These are phyloP conservation scores for Chelidonichthys spinosus DNA, from an alignment of 2,797 vertebrate genomes.

Conservation along the genomic window DNA sequence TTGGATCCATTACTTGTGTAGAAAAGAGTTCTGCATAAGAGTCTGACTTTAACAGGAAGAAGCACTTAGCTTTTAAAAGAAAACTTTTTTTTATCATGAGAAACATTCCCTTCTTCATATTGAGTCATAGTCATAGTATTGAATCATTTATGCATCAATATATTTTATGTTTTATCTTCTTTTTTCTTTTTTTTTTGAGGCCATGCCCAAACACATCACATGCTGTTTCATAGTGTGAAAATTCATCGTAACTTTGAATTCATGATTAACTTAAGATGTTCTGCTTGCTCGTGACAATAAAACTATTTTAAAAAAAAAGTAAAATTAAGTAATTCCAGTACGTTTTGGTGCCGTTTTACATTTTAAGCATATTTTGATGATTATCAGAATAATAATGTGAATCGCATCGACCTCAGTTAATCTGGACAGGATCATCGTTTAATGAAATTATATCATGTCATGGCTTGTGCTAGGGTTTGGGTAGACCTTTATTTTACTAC, in stretches of 20 bases:
- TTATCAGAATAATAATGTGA: too few relatives aligned
- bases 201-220: neutral
- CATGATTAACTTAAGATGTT: neutral
- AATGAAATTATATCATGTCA: too few relatives aligned
- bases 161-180: neutral
- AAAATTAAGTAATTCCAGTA: too few relatives aligned
- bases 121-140: neutral
- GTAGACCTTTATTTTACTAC: neutral
- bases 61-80: neutral
- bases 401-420: too few relatives aligned
- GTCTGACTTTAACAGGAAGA: neutral
- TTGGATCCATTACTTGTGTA: neutral
- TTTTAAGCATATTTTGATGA: too few relatives aligned
- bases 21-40: neutral
- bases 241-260: constrained; percentile 4
- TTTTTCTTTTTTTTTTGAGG: neutral
- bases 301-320: too few relatives aligned
- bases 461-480: too few relatives aligned
- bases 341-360: too few relatives aligned
- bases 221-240: neutral
- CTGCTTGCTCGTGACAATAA: too few relatives aligned
- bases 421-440: too few relatives aligned
- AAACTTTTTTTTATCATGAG: neutral
- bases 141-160: neutral
- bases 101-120: neutral